Evolutionary conservation across 1,140 invertebrate genomes (phyloP).

Genomic region (Lethrus apterus): DNA sequence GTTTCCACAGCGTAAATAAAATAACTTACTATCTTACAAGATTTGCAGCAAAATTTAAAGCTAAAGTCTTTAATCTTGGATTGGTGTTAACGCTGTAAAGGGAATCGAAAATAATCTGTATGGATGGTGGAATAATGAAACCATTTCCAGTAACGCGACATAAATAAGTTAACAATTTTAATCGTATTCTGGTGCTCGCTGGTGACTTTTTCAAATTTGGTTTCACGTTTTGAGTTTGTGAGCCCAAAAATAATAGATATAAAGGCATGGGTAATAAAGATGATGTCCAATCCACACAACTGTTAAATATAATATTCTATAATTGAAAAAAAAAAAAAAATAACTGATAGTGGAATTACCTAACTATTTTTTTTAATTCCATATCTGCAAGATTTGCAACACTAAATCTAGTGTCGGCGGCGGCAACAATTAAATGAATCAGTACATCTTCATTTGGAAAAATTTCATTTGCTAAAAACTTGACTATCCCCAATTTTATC

Average conservation of each 20-base stretch:
- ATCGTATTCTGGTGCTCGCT: slow-evolving; percentile 69
- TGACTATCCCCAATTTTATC: slow-evolving; percentile 72
- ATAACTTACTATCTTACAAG: slow-evolving; percentile 52
- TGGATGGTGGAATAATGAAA: slow-evolving; percentile 69
- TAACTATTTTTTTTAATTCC: slow-evolving; percentile 63
- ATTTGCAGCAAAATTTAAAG: slow-evolving; percentile 74
- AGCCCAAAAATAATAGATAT: slow-evolving; percentile 72
- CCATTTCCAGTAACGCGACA: slow-evolving; percentile 71
- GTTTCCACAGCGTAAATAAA: slow-evolving; percentile 13
- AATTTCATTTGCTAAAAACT: slow-evolving; percentile 70
- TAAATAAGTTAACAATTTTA: slow-evolving; percentile 80
- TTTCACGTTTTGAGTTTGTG: slow-evolving; percentile 50
- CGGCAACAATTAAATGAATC: slow-evolving; percentile 72
- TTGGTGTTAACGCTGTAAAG: slow-evolving; percentile 79
- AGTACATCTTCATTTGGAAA: slow-evolving; percentile 69
- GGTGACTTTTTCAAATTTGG: slow-evolving; percentile 61
- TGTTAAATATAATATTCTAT: slow-evolving; percentile 36
- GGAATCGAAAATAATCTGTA: slow-evolving; percentile 83
- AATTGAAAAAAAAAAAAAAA: slow-evolving; percentile 8
- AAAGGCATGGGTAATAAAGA: slow-evolving; percentile 60
- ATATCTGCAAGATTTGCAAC: slow-evolving; percentile 71
- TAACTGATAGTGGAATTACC: slow-evolving; percentile 42
- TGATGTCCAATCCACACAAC: slow-evolving; percentile 69
- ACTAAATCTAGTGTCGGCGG: slow-evolving; percentile 77
- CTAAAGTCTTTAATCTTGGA: slow-evolving; percentile 68